Percentiles rank a stretch among this genome's conserved stretches.
These are phyloP conservation scores for Tetraneura akinire DNA, from an alignment of 1,140 invertebrate genomes.

Conservation along the genomic window DNA sequence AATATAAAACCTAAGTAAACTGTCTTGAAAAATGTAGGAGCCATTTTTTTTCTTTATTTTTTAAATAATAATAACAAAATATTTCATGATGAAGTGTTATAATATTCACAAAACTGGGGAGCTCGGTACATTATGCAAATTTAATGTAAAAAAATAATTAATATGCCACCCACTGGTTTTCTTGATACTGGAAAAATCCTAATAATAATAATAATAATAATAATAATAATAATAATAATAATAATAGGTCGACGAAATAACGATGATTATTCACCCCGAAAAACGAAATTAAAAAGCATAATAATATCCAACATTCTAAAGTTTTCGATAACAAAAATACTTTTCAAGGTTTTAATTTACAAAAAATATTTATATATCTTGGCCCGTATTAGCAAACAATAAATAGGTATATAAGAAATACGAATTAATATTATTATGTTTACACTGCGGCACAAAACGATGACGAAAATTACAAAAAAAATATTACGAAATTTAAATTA, in stretches of 20 bases:
- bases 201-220: too few relatives aligned
- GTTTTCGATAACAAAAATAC: conserved; percentile 5
- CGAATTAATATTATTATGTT: too few relatives aligned
- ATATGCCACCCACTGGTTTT: conserved; percentile 34
- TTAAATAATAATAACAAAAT: conserved; percentile 39
- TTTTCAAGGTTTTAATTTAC: neutral
- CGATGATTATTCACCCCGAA: neutral
- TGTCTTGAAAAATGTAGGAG: conserved; percentile 18
- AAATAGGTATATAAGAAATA: too few relatives aligned
- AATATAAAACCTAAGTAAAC: conserved; percentile 10
- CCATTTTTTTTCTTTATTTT: conserved; percentile 29
- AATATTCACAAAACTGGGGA: conserved; percentile 10
- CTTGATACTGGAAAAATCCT: conserved; percentile 20
- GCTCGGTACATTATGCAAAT: conserved; percentile 22
- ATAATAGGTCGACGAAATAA: neutral
- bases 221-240: too few relatives aligned
- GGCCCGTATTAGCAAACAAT: too few relatives aligned
- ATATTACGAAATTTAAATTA: too few relatives aligned
- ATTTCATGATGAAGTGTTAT: conserved; percentile 39
- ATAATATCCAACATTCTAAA: neutral
- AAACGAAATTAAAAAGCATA: conserved; percentile 15
- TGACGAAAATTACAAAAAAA: too few relatives aligned
- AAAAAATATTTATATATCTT: too few relatives aligned
- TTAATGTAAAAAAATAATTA: conserved; percentile 44
- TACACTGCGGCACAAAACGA: too few relatives aligned